Base-by-base conservation (phyloP, 2,113 vertebrate genomes). In the sheep (Ovis aries) region DNA sequence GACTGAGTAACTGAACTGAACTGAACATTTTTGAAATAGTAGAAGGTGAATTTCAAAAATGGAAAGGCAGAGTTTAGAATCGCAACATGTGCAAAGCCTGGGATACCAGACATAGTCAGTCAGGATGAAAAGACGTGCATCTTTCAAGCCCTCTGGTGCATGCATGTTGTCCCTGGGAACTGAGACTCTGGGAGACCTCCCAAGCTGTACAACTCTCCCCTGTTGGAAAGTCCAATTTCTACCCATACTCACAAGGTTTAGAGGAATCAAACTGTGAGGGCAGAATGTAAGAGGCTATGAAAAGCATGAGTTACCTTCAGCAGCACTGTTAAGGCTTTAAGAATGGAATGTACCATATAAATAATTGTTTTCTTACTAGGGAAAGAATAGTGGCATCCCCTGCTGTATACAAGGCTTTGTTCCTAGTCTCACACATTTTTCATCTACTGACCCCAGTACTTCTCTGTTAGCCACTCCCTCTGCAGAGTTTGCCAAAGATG, bases 331-430 rank as follows among this genome's bases (percentile, higher is more conserved):
- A 82, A 94, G 27, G 31, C 85, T 96, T 21, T 45, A 95, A 90
- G 64, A 97, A 86, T 21, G 21, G 82, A 92, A 86, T 57, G 40
- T 53, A 53, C 6, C 27, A 74, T 67, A 31, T 96, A 88, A 95
- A 96, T 94, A 57, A 57, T 59, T 36, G 50, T 92, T 96, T 96
- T 60, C 40, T 74, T 36, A 62, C 21, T 43, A 10, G 50, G 59
- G 40, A 86, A 93, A 59, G 92, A 94, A 12, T 14, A 74, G 74
- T 40, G 23, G 80, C 40, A 16, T 52, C 60, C 74, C 48, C 48
- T 80, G 1, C 96, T 96, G 71, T 67, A 13, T 7, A 5, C 31
- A n/a, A 97, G 53, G 7, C 62, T 89, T 95, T 97, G 94, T 96
- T 95, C 62, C 29, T 60, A 43, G 36, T 55, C 31, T 87, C 31